Evolutionary conservation across 2,113 vertebrate genomes (phyloP), one percentile per base, ranked within the genome.

Genomic region (Silurus meridionalis): DNA sequence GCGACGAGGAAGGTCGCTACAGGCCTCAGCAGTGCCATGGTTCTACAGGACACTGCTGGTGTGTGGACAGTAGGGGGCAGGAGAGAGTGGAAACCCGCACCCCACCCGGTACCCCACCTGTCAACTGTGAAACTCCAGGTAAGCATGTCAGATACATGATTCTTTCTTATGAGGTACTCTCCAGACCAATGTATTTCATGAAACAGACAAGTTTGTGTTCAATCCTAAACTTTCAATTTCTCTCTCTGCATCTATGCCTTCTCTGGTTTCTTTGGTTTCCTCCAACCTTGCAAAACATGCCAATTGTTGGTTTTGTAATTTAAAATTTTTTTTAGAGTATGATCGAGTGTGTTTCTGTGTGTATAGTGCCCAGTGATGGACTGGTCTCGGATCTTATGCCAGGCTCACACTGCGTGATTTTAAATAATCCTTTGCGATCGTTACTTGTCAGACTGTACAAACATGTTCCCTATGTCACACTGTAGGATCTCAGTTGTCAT

Each of bases 21-120:
- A 88, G 84, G 53, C 90, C 95, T 0, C 88, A 94, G 74, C 96
- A 96, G 90, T 96, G 96, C 88, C 95, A 95, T 0, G 2, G 93
- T 57, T 92, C 93, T 89, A 94, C 93, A 0, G 94, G 95, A 58
- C 83, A 95, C 88, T 96, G 95, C 89, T 96, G 95, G 95, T 96
- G 96, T 0, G 95, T 97, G 87, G 92, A 95, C 0, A 64, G 19
- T 0, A 63, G 90, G 0, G 95, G 96, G 5, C 91, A 91, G 25
- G 95, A 96, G 87, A 90, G 95, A 14, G 87, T 92, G 0, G 95
- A 94, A 5, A 96, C 94, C 0, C 88, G 91, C 28, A 95, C 90
- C 0, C 90, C 89, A 0, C 94, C 95, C 0, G 94, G 96, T 82
- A 90, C 89, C 15, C 85, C 90, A 0, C 90, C 86, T 0, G 92